Percentiles rank a stretch among this genome's conserved stretches.
Evolutionary conservation across 2,888 invertebrate genomes (phyloP).

Genomic region (Epinotia brunnichana): DNA sequence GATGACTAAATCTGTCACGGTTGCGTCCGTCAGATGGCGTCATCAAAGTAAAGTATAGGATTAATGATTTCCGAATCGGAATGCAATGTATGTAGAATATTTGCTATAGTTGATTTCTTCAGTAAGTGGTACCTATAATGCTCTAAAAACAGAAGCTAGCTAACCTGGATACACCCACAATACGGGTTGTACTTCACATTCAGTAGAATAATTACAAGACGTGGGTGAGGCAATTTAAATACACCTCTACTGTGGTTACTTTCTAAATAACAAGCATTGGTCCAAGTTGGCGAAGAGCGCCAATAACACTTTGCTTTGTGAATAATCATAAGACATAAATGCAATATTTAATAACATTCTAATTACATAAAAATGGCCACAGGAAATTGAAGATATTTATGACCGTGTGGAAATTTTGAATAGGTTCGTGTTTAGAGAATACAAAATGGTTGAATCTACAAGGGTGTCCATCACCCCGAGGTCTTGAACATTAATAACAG

Average conservation of each 20-base stretch:
- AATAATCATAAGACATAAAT: background rate
- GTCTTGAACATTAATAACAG: conserved; percentile 27
- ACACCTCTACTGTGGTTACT: conserved; percentile 23
- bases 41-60: background rate
- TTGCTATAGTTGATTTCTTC: background rate
- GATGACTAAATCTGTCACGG: background rate
- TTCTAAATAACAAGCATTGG: conserved; percentile 31
- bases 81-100: too few species aligned
- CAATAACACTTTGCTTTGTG: background rate
- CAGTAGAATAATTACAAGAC: conserved; percentile 15
- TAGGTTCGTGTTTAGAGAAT: background rate
- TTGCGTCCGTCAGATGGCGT: conserved; percentile 16
- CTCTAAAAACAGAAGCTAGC: background rate
- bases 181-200: conserved; percentile 12
- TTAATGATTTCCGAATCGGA: conserved; percentile 21
- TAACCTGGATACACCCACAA: conserved; percentile 7
- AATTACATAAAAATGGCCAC: background rate
- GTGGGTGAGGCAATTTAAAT: conserved; percentile 26
- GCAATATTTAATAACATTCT: background rate
- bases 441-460: background rate
- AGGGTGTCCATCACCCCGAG: conserved; percentile 19
- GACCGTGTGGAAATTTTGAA: background rate
- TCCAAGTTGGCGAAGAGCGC: background rate
- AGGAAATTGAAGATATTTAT: background rate
- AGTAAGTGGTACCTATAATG: background rate